phyloP scores from a whole-genome alignment of 2,797 vertebrate genomes.

The Fistularia tabacaria region DNA sequence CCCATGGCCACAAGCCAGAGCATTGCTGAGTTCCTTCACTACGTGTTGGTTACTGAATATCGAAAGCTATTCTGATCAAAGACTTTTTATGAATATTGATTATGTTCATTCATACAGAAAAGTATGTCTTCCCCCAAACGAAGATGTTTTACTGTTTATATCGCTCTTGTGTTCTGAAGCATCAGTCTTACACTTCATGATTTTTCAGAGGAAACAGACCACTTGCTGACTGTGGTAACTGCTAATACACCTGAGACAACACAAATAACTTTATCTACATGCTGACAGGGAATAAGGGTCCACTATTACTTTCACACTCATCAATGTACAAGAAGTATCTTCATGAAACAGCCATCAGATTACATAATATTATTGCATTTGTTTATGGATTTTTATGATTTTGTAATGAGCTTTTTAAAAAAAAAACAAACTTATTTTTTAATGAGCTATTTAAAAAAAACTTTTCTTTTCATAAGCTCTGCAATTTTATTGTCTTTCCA shows the following conservation, averaged over 20 bases:
- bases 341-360: neutral
- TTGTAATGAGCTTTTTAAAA: neutral
- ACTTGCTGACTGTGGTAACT: constrained; percentile 16
- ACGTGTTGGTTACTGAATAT: too few relatives aligned
- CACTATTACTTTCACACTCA: constrained; percentile 24
- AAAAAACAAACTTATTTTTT: constrained; percentile 4
- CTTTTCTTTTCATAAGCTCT: neutral
- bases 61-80: too few relatives aligned
- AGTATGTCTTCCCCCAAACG: too few relatives aligned
- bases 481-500: constrained; percentile 8
- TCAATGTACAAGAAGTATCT: constrained; percentile 14
- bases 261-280: neutral
- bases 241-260: too few relatives aligned
- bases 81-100: too few relatives aligned
- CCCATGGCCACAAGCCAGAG: too few relatives aligned
- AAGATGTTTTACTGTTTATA: too few relatives aligned
- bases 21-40: too few relatives aligned
- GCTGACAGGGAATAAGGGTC: constrained; percentile 22
- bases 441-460: neutral
- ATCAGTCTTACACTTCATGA: too few relatives aligned
- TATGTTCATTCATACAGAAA: too few relatives aligned
- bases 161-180: too few relatives aligned
- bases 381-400: constrained; percentile 1
- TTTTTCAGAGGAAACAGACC: constrained; percentile 20
- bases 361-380: too few relatives aligned